Conservation (phyloP, 1,140 invertebrate species). For the Temnothorax curvispinosus region DNA sequence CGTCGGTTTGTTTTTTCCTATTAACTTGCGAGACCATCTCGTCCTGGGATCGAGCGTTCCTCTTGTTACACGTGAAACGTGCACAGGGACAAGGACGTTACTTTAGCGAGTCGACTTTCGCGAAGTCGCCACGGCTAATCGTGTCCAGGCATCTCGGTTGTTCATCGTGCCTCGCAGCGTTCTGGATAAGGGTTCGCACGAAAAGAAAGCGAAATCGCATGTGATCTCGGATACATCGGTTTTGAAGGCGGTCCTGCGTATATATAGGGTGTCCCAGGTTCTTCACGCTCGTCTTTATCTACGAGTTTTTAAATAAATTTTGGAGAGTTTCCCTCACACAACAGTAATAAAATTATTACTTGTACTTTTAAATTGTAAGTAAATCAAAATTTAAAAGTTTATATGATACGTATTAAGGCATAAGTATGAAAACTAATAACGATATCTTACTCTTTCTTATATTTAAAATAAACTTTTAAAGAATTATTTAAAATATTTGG, state of each 20-base stretch:
- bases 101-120: constrained; percentile 23
- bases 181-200: constrained; percentile 62
- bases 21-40: constrained; percentile 8
- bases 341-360: not conserved
- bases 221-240: constrained; percentile 68
- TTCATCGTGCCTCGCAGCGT: constrained; percentile 67
- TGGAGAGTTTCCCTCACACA: not conserved
- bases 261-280: constrained; percentile 17
- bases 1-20: not conserved
- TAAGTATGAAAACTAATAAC: not conserved
- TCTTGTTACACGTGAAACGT: not conserved
- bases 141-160: constrained; percentile 57
- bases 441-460: not conserved
- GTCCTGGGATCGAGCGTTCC: not conserved
- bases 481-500: not conserved
- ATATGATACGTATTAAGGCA: not conserved
- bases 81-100: constrained; percentile 17
- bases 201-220: constrained; percentile 46
- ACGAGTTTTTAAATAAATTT: not conserved
- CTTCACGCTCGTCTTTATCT: not conserved
- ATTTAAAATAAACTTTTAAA: not conserved
- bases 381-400: not conserved
- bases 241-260: constrained; percentile 59
- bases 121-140: constrained; percentile 60
- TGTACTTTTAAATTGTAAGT: not conserved